Evolutionary conservation across 2,797 vertebrate genomes (phyloP).

Genomic region (Hylomyscus alleni): DNA sequence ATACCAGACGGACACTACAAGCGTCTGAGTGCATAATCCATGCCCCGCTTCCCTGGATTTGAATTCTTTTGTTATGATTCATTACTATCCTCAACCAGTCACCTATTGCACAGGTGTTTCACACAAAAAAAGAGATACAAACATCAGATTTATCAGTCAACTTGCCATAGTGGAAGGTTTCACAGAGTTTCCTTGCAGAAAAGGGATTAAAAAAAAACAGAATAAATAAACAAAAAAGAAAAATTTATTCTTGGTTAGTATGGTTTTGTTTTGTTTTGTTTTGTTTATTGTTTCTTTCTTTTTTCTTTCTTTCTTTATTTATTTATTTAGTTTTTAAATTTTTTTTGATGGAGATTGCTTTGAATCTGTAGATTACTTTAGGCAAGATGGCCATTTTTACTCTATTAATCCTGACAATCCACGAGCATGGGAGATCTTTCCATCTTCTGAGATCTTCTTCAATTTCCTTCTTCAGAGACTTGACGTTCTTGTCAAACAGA

Average conservation of each 20-base stretch:
- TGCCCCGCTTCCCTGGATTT: background rate
- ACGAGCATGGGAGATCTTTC: too few species aligned
- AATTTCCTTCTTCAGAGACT: too few species aligned
- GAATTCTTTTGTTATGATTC: too few species aligned
- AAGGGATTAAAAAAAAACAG: background rate
- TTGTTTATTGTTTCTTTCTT: too few species aligned
- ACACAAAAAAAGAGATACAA: background rate
- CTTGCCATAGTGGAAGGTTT: background rate
- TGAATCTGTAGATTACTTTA: too few species aligned
- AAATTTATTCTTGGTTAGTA: background rate
- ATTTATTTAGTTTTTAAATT: too few species aligned
- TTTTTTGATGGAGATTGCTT: too few species aligned
- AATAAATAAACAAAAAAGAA: background rate
- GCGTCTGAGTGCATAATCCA: background rate
- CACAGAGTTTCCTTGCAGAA: background rate
- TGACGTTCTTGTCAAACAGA: too few species aligned
- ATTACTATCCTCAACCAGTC: background rate
- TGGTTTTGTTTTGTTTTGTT: too few species aligned
- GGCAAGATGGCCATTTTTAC: too few species aligned
- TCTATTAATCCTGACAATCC: too few species aligned
- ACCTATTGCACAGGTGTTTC: background rate
- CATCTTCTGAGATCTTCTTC: too few species aligned
- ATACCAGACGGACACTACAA: background rate
- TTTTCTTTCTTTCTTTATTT: background rate
- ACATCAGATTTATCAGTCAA: background rate